Evolutionary conservation across 2,113 vertebrate genomes (phyloP), one percentile per base, ranked within the genome.

Genomic region (Pseudois nayaur): DNA sequence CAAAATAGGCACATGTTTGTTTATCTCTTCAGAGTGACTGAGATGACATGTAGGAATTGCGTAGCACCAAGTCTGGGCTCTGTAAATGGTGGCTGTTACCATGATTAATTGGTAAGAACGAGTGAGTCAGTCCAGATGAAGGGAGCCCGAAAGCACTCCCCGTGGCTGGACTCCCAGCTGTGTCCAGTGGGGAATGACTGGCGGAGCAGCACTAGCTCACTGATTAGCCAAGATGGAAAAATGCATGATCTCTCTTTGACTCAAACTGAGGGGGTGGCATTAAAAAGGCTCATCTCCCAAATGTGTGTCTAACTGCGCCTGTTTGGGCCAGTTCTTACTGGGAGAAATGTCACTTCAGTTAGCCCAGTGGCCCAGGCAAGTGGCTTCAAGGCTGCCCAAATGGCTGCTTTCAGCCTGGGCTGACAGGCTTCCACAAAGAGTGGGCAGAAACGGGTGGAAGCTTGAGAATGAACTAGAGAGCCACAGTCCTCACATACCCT

Each of bases 151-250:
- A 67, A n/a, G 40, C 50, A 50, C 27, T 1, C 40, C 45, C 5
- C 3, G 5, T 17, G 43, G 27, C n/a, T 5, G 40, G 0, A 3
- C 23, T 48, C 15, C 59, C 6, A n/a, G 17, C 36, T 27, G 3
- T 8, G 2, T 27, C 6, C 43, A 31, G n/a, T 8, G 23, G 62
- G 52, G 21, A 50, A 13, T 1, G 10, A 14, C 0, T 3, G 16
- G 33, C 25, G 0, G 14, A 16, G 17, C 14, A 13, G 33, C 1
- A 8, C 3, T 59, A 29, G 29, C 40, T 50, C 78, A n/a, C 0
- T 64, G 14, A 54, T 17, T 0, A 13, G n/a, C 62, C 33, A 29
- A 36, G 27, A 17, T 40, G 93, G 62, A 64, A 33, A 57, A 74
- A 84, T 6, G 23, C 40, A 50, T 1, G 17, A 4, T 5, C 21